These are phyloP conservation scores for Palythoa heliodiscus DNA, from an alignment of 92 coral and sea anemone species.

Conservation along the genomic window DNA sequence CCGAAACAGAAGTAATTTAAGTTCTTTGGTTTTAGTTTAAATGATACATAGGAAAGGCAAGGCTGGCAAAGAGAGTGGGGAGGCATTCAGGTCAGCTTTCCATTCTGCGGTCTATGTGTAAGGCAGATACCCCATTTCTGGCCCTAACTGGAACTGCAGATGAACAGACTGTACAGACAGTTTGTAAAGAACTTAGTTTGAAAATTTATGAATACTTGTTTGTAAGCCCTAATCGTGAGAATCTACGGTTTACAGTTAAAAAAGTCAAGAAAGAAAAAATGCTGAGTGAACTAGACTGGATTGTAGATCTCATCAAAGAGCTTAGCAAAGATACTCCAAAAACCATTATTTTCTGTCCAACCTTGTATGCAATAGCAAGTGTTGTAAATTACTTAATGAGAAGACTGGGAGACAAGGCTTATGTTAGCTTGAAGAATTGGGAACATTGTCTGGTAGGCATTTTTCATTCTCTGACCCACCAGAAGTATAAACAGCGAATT, in stretches of 20 bases:
- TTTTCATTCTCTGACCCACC: constrained; percentile 44
- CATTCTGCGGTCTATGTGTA: constrained; percentile 41
- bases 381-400: constrained; percentile 48
- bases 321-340: constrained; percentile 43
- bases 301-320: constrained; percentile 35
- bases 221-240: constrained; percentile 56
- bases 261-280: constrained; percentile 31
- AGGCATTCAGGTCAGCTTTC: constrained; percentile 37
- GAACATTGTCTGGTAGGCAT: constrained; percentile 53
- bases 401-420: constrained; percentile 41
- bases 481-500: neutral
- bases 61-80: neutral
- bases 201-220: constrained; percentile 24
- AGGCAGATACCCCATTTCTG: constrained; percentile 46
- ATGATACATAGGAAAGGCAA: constrained; percentile 12
- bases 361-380: constrained; percentile 54
- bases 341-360: constrained; percentile 56
- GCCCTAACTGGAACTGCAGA: constrained; percentile 69
- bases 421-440: constrained; percentile 36
- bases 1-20: neutral
- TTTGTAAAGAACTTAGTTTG: constrained; percentile 25
- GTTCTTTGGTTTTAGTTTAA: neutral
- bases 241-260: constrained; percentile 34
- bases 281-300: constrained; percentile 55
- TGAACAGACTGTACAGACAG: constrained; percentile 31